Evolutionary conservation across 2,888 invertebrate genomes (phyloP).

Genomic region (Chironomus riparius): DNA sequence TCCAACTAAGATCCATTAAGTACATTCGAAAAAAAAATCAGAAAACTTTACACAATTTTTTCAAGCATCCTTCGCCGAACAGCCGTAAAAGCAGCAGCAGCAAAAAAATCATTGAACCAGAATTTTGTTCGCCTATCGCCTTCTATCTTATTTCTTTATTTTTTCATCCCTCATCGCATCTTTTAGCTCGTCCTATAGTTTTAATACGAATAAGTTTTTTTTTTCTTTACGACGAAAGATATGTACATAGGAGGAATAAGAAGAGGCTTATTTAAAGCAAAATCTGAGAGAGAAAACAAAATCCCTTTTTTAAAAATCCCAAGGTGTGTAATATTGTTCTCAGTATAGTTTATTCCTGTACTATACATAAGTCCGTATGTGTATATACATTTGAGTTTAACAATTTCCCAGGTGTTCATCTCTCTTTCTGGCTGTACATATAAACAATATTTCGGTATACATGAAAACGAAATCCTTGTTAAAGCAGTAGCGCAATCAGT

Average conservation of each 20-base stretch:
- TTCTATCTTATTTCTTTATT: conserved; percentile 3
- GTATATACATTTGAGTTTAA: not conserved
- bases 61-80: conserved; percentile 8
- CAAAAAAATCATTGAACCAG: conserved; percentile 26
- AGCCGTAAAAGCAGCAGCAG: not conserved
- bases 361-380: too few species aligned
- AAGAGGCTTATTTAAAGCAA: conserved; percentile 9
- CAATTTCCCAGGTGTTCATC: conserved; percentile 25
- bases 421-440: not conserved
- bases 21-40: not conserved
- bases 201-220: not conserved
- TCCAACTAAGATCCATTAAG: conserved; percentile 8
- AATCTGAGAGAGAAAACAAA: not conserved
- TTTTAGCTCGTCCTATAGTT: not conserved
- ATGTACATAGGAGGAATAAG: not conserved
- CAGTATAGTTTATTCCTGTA: not conserved
- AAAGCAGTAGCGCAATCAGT: conserved; percentile 20
- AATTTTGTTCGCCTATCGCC: conserved; percentile 19
- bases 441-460: not conserved
- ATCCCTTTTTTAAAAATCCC: conserved; percentile 13
- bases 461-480: conserved; percentile 14
- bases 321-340: conserved; percentile 2
- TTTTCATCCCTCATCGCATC: not conserved
- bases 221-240: not conserved
- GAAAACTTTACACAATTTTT: not conserved